Base-by-base conservation (phyloP, 2,797 vertebrate species). In the Anniella stebbinsi region DNA sequence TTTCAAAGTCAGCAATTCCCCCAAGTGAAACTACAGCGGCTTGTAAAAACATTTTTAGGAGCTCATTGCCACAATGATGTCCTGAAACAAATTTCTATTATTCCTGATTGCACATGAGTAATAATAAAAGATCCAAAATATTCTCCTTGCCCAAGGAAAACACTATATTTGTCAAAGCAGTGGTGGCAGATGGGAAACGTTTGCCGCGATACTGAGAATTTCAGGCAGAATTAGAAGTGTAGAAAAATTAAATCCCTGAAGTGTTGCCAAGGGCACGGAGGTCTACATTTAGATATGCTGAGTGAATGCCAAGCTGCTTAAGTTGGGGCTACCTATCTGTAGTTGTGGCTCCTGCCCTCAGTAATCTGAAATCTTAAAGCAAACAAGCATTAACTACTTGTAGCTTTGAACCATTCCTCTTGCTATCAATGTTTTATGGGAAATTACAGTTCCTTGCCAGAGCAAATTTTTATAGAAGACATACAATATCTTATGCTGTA, bases 371-470 rank as follows among this genome's bases (percentile, higher is more conserved):
- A 28, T 13, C 28, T 23, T 30, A 54, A 41, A 21, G n/a, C 7
- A 70, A 72, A 38, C 15, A 15, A 13, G 45, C 15, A 81, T 15
- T 54, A 17, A 15, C 75, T 77, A 28, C 12, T 28, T 51, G 28
- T 3, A n/a, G 33, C 4, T 38, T 36, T 38, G 33, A n/a, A 23
- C 23, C 36, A 12, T 25, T n/a, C 1, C 21, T 30, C 28, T 73
- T 41, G 33, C 41, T 81, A 41, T 12, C 15, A 54, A 30, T 18
- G 30, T 8, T 36, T 86, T 70, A n/a, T 25, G 9, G 23, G 28
- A 1, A 4, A 23, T 66, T 12, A 33, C 1, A 4, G 0, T 69
- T 81, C 18, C n/a, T n/a, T 72, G 80, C 45, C 0, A 0, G 66
- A 83, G n/a, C 23, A n/a, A 28, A 69, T 51, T 51, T 87, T 63